A percentile compares a stretch with the other conserved stretches of the same genome.
phyloP scores from a whole-genome alignment of 2,113 vertebrate genomes.

The Ardeotis arabs region DNA sequence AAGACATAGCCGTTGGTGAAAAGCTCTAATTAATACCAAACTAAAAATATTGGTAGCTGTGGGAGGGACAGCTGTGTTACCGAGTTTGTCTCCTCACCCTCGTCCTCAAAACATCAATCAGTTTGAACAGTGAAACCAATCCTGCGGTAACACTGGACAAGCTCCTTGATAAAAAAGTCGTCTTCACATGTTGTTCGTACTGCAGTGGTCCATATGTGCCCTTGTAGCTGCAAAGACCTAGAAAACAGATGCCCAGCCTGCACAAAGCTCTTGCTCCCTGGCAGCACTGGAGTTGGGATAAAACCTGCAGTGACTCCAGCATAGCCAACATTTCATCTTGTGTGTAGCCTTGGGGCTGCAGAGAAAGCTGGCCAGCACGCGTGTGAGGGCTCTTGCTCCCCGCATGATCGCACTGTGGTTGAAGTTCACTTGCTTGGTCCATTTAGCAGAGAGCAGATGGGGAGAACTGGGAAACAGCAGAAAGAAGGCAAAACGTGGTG shows the following conservation, averaged over 20 bases:
- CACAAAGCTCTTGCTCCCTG: background rate
- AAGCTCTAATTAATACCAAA: background rate
- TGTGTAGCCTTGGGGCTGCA: background rate
- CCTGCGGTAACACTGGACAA: background rate
- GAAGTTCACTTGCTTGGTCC: background rate
- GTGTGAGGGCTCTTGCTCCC: background rate
- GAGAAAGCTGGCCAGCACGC: background rate
- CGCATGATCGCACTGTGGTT: accelerated
- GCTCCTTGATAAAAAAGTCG: background rate
- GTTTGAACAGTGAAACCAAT: background rate
- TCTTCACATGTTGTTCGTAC: background rate
- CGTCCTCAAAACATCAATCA: background rate
- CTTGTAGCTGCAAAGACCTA: background rate
- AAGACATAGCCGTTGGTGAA: background rate
- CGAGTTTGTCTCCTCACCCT: background rate
- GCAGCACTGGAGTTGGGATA: background rate
- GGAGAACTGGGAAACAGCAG: background rate
- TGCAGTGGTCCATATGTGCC: background rate
- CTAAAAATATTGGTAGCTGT: background rate
- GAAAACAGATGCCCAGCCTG: background rate
- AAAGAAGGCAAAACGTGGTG: background rate
- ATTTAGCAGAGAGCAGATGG: background rate
- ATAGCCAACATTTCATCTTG: background rate
- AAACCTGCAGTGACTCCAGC: background rate
- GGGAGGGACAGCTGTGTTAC: background rate